Evolutionary conservation across 2,113 vertebrate genomes (phyloP), one percentile per base, ranked within the genome.

Genomic region (Redunca redunca): DNA sequence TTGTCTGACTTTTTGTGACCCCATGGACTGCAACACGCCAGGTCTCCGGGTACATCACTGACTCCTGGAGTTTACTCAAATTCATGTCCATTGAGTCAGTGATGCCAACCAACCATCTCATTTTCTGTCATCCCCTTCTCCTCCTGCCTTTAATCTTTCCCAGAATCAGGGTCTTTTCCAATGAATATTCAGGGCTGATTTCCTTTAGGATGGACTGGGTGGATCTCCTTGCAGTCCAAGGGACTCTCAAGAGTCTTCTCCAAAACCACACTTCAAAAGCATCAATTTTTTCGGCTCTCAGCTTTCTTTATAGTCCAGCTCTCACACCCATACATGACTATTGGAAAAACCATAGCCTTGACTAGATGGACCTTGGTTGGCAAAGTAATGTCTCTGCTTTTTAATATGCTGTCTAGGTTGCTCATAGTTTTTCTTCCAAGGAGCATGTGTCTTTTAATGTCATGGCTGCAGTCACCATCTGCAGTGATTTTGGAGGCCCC

Each of bases 31-130:
- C 9, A 71, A 19, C 64, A 36, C 0, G 0, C 17, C n/a, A 21
- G 9, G 17, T 23, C 64, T 71, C n/a, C 3, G 0, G 5, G n/a
- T 36, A 36, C 4, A 36, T 6, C n/a, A 71, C n/a, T 36, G n/a
- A 21, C 17, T 36, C 64, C n/a, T 7, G 9, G 64, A 71, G 17
- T 36, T 21, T 36, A 36, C 64, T 71, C n/a, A 71, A 6, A 71
- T 6, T 36, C n/a, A 36, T 71, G 4, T 36, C 10, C n/a, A 21
- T 71, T 71, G 9, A 71, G n/a, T 71, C 17, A 36, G 64, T 71
- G 64, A 71, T 71, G n/a, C 9, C 64, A 36, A 71, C 2, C 64
- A 71, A 21, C 17, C n/a, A 21, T 36, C 64, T 71, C n/a, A 36
- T 71, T 4, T 9, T 36, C 64, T n/a, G 33, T 11, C 0, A 0